phyloP scores from a whole-genome alignment of 2,888 invertebrate genomes.

The Biston stratarius region DNA sequence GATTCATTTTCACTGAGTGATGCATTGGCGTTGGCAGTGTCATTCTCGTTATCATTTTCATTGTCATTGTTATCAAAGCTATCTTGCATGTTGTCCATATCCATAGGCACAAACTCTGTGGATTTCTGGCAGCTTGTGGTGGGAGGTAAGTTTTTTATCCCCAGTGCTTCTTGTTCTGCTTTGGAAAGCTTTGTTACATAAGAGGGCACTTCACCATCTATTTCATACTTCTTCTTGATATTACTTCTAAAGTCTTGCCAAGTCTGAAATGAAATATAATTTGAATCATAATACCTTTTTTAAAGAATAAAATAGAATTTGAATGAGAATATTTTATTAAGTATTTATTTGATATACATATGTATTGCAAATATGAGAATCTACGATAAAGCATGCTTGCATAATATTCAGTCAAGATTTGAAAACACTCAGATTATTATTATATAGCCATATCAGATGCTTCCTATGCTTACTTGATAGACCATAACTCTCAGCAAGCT shows the following conservation, averaged over 20 bases:
- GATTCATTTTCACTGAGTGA: conserved; percentile 69
- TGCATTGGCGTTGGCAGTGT: conserved; percentile 17
- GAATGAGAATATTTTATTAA: neutral
- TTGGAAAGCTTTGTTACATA: conserved; percentile 60
- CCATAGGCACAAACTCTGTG: conserved; percentile 64
- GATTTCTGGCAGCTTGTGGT: conserved; percentile 58
- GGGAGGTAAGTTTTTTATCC: conserved; percentile 62
- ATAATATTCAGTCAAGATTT: too few species aligned
- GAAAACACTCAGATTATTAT: too few species aligned
- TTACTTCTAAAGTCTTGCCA: conserved; percentile 79
- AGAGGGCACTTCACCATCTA: conserved; percentile 59
- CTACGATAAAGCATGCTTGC: too few species aligned
- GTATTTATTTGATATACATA: too few species aligned
- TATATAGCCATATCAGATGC: too few species aligned
- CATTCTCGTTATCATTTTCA: conserved; percentile 15
- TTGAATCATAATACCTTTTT: too few species aligned
- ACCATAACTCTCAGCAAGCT: too few species aligned
- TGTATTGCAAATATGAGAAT: too few species aligned
- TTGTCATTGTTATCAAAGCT: conserved; percentile 45
- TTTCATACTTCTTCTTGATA: conserved; percentile 66
- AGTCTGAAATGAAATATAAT: conserved; percentile 66
- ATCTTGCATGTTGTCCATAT: conserved; percentile 53
- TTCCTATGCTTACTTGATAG: too few species aligned
- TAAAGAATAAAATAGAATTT: conserved; percentile 46
- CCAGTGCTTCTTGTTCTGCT: conserved; percentile 69